Evolutionary conservation across 2,888 invertebrate genomes (phyloP).

Genomic region (Cheilosia soror): DNA sequence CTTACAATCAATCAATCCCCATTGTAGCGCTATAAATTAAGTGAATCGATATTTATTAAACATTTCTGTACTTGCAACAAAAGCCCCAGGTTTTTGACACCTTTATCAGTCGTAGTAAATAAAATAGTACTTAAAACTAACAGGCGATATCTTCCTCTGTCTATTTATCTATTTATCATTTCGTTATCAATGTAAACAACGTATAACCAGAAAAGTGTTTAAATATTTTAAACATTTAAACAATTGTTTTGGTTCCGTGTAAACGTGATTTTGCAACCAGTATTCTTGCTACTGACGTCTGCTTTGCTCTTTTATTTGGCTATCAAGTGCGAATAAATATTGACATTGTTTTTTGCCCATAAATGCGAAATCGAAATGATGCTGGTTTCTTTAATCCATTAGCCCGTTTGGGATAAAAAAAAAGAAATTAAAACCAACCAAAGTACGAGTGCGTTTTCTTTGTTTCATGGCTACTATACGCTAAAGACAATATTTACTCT

Average conservation of each 20-base stretch:
- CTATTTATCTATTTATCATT: constrained; percentile 24
- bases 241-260: constrained; percentile 3
- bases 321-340: background rate
- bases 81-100: background rate
- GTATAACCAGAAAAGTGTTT: background rate
- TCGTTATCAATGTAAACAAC: constrained; percentile 20
- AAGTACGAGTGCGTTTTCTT: background rate
- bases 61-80: too few species aligned
- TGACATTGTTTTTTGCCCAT: background rate
- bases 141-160: constrained; percentile 3
- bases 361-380: background rate
- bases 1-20: too few species aligned
- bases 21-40: too few species aligned
- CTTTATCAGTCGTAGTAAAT: constrained; percentile 30
- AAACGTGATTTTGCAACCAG: constrained; percentile 1
- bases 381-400: background rate
- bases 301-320: background rate
- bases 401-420: background rate
- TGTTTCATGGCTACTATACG: background rate
- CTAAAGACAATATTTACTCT: constrained; percentile 8
- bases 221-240: background rate
- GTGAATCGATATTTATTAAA: too few species aligned
- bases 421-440: background rate
- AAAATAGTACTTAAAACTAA: constrained; percentile 11
- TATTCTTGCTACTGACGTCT: background rate